Evolutionary conservation across 2,888 invertebrate genomes (phyloP), one percentile per base, ranked within the genome.

Genomic region (Drosophila anceps): DNA sequence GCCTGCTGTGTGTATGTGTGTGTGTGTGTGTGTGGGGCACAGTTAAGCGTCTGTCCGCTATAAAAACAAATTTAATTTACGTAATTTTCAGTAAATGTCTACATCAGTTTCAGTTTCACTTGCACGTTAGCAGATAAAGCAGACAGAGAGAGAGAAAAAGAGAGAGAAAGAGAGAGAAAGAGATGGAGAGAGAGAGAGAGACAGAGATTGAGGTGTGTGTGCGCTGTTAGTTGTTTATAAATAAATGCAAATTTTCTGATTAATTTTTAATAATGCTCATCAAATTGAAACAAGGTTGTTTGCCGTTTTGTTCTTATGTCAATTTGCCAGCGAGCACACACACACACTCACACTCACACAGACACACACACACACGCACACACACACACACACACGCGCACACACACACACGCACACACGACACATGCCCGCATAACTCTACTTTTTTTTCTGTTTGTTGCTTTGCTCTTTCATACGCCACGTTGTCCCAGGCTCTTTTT

Each of bases 41-140:
- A 76, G 77, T 85, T 77, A 77, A 82, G 78, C 77, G 85, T 76
- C 85, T 84, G 90, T 69, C 64, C 70, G 81, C 69, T 74, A 90
- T 90, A 88, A 86, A 86, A 86, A 82, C 88, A 90, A 90, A 86
- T 86, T 86, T 86, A 86, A 90, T 90, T 90, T 90, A 85, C 90
- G 90, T 90, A 78, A 90, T 90, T 86, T 90, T 77, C 81, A 85
- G 78, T 74, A 81, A 86, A 86, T 90, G 88, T 90, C 90, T 90
- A 88, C 88, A 86, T 90, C 90, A 90, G 85, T 80, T 89, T 86
- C 81, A 75, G 82, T 73, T 81, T 84, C 70, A 76, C 73, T 67
- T 85, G 74, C 83, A 80, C 35, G 71, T 53, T 27, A 7, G 13
- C 24, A 35, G 20, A 13, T 13, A 24, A 35, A 62, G 66, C n/a